Conservation (phyloP, 2,797 vertebrate genomes). For the Heterohyrax brucei region DNA sequence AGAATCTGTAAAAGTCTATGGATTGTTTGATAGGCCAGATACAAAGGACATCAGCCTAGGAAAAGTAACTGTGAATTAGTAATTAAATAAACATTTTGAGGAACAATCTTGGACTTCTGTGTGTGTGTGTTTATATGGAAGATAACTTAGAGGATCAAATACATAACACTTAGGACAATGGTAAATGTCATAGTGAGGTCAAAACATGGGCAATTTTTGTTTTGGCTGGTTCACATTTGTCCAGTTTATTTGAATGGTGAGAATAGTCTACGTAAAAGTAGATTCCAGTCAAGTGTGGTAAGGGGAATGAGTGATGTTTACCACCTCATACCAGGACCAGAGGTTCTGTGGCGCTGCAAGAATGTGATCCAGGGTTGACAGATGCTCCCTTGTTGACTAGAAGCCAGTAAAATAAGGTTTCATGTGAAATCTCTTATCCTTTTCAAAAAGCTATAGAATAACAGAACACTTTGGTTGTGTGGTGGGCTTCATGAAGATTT, state of each 20-base stretch:
- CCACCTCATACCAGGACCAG: neutral
- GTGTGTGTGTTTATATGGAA: neutral
- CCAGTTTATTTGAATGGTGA: neutral
- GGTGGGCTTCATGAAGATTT: neutral
- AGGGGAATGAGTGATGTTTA: no score
- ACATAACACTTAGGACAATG: neutral
- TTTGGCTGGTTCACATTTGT: slow-evolving; percentile 26
- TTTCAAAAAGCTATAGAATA: neutral
- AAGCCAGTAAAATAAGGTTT: neutral
- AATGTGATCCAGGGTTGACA: neutral
- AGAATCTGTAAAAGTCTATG: neutral
- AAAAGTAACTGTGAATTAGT: slow-evolving; percentile 26
- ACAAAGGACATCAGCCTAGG: slow-evolving; percentile 37
- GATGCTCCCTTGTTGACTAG: slow-evolving; percentile 6
- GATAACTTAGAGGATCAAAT: neutral
- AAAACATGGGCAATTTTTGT: slow-evolving; percentile 3
- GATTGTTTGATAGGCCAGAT: slow-evolving; percentile 43
- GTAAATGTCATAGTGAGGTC: slow-evolving; percentile 9
- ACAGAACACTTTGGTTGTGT: neutral
- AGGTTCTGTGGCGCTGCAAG: neutral
- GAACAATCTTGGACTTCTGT: neutral
- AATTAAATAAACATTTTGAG: neutral
- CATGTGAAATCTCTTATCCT: slow-evolving; percentile 22
- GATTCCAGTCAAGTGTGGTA: neutral
- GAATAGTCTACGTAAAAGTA: neutral